Evolutionary conservation across 2,113 vertebrate species (phyloP).

Genomic region (Ellobius talpinus): DNA sequence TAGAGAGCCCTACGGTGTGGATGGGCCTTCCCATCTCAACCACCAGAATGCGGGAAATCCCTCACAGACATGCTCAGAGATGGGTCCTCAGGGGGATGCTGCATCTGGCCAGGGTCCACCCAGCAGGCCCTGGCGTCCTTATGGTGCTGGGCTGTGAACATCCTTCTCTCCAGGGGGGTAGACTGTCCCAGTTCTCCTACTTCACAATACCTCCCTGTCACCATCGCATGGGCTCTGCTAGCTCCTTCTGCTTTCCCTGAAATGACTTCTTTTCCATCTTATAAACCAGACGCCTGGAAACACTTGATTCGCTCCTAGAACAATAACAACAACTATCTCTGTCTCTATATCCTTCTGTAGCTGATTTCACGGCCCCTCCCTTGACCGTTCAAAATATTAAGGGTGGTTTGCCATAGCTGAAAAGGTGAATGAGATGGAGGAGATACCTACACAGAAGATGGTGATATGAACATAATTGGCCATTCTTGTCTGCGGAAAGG

Average conservation of each 20-base stretch:
- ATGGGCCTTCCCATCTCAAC: not conserved
- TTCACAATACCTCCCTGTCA: fast-evolving
- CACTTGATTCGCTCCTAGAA: not conserved
- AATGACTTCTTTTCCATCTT: not conserved
- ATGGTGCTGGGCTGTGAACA: fast-evolving
- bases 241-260: not conserved
- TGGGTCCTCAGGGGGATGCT: too few relatives aligned
- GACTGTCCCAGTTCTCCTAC: fast-evolving
- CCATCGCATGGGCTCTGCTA: fast-evolving
- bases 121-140: not conserved
- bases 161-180: not conserved
- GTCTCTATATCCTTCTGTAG: not conserved
- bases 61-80: too few relatives aligned
- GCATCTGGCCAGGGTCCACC: not conserved
- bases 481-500: not conserved
- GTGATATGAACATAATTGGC: not conserved
- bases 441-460: not conserved
- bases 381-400: not conserved
- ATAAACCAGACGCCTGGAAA: not conserved
- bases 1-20: not conserved
- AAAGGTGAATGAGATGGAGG: not conserved
- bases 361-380: too few relatives aligned
- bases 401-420: not conserved
- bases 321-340: not conserved
- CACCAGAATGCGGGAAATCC: not conserved